Base-by-base conservation (phyloP, 2,888 invertebrate genomes). In the Drosophila mayaguana region DNA sequence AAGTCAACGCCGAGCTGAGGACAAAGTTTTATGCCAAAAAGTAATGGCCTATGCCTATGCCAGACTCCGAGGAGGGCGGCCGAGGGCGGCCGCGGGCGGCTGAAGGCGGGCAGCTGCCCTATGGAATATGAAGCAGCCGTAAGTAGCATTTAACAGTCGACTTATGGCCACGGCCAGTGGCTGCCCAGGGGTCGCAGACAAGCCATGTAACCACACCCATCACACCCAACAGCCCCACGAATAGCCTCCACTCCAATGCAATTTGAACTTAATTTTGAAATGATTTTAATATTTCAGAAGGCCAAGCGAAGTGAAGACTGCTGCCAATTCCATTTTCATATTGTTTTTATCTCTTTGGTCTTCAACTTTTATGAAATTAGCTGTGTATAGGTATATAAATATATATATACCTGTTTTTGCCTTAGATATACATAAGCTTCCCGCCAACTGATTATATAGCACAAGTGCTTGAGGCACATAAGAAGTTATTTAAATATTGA, bases 11-110 rank as follows among this genome's bases (percentile, higher is more conserved):
- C 60, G 76, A 83, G 74, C 60, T 68, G 75, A 85, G 83, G 88
- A 87, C 88, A 87, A 87, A 87, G 86, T 87, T 87, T 88, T 81
- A 71, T 81, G 88, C 81, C 86, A 78, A 88, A 88, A 86, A 86
- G 86, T 88, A 86, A 86, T 86, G 86, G 88, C 50, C 50, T 50
- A 50, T 14, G 88, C 88, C 88, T 77, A 85, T 81, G 61, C 70
- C 55, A 45, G 63, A 50, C 54, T 28, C 51, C 9, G 38, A 11
- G 40, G 1, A 11, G n/a, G 55, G 55, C 40, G 14, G 40, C 18
- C 3, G 11, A 3, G 22, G 28, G 18, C 9, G 46, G 48, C 18
- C 3, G n/a, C 2, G 14, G 54, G 28, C 28, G 28, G 28, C 28
- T 4, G 4, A 7, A 28, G 14, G 14, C 18, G 6, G 1, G 7